Percentiles rank a stretch among this genome's conserved stretches.
Evolutionary conservation across 2,797 vertebrate species (phyloP).

Genomic region (Hydrocynus forskahlii): DNA sequence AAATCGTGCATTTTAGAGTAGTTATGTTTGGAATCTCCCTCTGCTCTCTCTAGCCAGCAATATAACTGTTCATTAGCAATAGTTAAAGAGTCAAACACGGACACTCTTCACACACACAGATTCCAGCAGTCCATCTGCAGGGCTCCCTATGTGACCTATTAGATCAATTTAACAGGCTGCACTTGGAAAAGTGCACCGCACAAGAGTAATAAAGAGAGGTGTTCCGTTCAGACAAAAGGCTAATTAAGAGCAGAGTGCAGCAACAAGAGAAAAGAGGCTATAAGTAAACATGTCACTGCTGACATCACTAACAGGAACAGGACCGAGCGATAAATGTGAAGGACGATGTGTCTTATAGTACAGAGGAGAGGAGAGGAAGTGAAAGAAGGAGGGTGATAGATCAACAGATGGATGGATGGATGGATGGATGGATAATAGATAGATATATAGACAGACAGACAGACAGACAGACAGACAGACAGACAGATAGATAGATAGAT

Average conservation of each 20-base stretch:
- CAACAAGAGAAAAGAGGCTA: conserved; percentile 39
- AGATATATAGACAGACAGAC: background rate
- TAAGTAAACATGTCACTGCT: conserved; percentile 52
- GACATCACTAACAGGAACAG: conserved; percentile 6
- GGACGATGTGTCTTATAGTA: background rate
- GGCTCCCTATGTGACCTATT: conserved; percentile 54
- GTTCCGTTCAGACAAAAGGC: conserved; percentile 46
- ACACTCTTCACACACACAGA: conserved; percentile 2
- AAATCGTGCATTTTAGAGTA: background rate
- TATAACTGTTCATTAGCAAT: conserved; percentile 50
- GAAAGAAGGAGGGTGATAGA: background rate
- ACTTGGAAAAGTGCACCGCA: background rate
- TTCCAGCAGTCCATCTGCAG: conserved; percentile 2
- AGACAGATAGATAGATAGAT: too few species aligned
- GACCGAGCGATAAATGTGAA: background rate
- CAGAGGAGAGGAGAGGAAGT: background rate
- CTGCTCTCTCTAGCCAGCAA: conserved; percentile 48
- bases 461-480: background rate
- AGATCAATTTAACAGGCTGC: conserved; percentile 44
- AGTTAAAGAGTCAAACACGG: conserved; percentile 39
- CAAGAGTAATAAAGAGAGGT: conserved; percentile 37
- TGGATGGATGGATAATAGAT: background rate
- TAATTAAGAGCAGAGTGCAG: conserved; percentile 55
- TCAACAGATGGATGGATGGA: background rate
- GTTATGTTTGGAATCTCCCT: conserved; percentile 12